Evolutionary conservation across 2,797 vertebrate genomes (phyloP).

Genomic region (Anas flavirostris): DNA sequence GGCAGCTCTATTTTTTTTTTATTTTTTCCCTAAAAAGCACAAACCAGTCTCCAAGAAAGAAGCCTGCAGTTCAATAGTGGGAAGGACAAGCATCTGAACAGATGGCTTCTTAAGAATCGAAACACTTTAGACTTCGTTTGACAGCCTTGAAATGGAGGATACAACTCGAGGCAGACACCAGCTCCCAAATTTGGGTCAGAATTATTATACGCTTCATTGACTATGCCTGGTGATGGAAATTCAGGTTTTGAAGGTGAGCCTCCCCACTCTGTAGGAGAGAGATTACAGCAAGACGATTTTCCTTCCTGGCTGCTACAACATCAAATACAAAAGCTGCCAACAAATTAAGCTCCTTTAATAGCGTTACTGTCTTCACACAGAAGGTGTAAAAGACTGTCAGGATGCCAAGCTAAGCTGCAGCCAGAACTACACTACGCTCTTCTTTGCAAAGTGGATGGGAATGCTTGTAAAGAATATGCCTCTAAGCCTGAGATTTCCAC

Average conservation of each 20-base stretch:
- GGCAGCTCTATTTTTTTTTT: neutral
- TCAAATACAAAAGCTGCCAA: conserved; percentile 52
- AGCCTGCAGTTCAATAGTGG: neutral
- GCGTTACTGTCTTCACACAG: conserved; percentile 16
- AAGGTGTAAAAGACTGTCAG: conserved; percentile 25
- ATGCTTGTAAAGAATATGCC: conserved; percentile 4
- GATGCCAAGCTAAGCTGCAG: conserved; percentile 31
- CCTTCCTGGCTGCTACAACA: neutral
- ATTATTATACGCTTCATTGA: neutral
- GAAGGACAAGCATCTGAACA: neutral
- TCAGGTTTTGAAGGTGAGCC: conserved; percentile 37
- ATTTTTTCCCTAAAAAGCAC: conserved; percentile 41
- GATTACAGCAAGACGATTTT: conserved; percentile 8
- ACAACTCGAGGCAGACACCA: neutral
- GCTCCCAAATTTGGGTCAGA: conserved; percentile 9
- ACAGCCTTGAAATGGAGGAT: conserved; percentile 5
- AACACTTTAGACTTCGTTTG: conserved; percentile 1
- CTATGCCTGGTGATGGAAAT: neutral
- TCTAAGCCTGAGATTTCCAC: conserved; percentile 9
- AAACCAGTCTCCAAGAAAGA: conserved; percentile 21
- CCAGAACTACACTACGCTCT: neutral
- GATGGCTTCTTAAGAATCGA: neutral
- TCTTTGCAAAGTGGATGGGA: neutral
- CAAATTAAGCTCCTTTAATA: conserved; percentile 50
- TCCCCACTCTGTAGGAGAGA: neutral